Conservation (phyloP, 1,140 invertebrate genomes). For the Neotoxoptera formosana region DNA sequence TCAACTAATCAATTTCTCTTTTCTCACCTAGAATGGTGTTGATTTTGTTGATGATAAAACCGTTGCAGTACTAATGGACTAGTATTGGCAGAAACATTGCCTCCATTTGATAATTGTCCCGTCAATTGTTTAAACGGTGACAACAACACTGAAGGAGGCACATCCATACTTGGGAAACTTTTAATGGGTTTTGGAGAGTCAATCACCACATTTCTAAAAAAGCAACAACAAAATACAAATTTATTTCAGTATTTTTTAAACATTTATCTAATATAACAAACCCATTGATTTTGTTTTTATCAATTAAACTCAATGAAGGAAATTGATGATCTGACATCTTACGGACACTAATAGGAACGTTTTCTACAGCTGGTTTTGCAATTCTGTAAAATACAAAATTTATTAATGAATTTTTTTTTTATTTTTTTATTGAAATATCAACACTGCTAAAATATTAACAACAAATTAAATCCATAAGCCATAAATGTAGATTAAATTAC, state of each 20-base stretch:
- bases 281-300: conserved; percentile 49
- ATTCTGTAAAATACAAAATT: not conserved
- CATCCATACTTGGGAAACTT: conserved; percentile 55
- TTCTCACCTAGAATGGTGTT: conserved; percentile 61
- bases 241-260: not conserved
- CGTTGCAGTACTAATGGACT: conserved; percentile 71
- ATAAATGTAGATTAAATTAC: conserved; percentile 14
- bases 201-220: conserved; percentile 57
- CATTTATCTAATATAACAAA: not conserved
- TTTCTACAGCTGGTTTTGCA: not conserved
- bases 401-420: not conserved
- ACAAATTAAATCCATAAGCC: not conserved
- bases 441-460: not conserved
- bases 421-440: not conserved
- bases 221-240: not conserved
- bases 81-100: conserved; percentile 66
- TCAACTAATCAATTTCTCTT: not conserved
- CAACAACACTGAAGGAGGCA: conserved; percentile 51
- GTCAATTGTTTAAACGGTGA: conserved; percentile 52
- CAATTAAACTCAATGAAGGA: conserved; percentile 40
- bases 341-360: conserved; percentile 28
- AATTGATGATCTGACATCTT: conserved; percentile 47
- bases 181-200: conserved; percentile 59
- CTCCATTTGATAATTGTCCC: conserved; percentile 47
- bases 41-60: conserved; percentile 72